Base-by-base conservation (phyloP, 2,797 vertebrate genomes). In the Zenarchopterus dispar region DNA sequence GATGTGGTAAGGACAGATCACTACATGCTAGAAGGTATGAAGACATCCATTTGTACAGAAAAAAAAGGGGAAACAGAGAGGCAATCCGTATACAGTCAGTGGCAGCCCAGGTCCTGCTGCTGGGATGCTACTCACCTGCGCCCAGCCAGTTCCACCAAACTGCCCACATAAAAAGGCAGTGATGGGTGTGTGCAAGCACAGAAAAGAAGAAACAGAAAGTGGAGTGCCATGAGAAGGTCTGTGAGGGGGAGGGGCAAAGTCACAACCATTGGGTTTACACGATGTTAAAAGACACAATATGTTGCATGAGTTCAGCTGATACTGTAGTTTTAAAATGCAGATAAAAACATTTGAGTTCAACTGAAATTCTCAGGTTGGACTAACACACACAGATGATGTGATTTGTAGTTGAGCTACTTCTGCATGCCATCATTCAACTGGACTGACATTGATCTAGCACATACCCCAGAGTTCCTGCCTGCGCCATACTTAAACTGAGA, bases 121-220 rank as follows among this genome's bases (percentile, higher is more conserved):
- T 58, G 66, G 56, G 56, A 21, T 54, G 66, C 64, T 72, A 92
- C 91, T 93, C 84, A 93, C 91, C 91, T 92, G 65, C 70, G 86
- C 45, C 75, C 73, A 62, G 86, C 76, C 13, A 68, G 43, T 52
- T 90, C 86, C 91, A 90, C 17, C 88, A 92, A 86, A 69, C 91
- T 92, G 89, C 83, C 85, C 79, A 51, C 51, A 64, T 65, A 83
- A 53, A 83, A 63, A 71, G 79, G 78, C 84, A 90, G 81, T 80
- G 50, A 82, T 84, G 83, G 73, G 81, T 88, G 87, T 87, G 86
- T 89, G 85, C 55, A 73, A 57, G 84, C 80, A 87, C 28, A 85
- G 78, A 75, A 86, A 82, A 80, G 82, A 83, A 81, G 85, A 87
- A 90, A 89, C 70, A 88, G 68, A 90, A 77, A 89, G 84, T 73